A percentile compares a stretch with the other conserved stretches of the same genome.
phyloP scores from a whole-genome alignment of 2,113 vertebrate species.

The Dascyllus trimaculatus region DNA sequence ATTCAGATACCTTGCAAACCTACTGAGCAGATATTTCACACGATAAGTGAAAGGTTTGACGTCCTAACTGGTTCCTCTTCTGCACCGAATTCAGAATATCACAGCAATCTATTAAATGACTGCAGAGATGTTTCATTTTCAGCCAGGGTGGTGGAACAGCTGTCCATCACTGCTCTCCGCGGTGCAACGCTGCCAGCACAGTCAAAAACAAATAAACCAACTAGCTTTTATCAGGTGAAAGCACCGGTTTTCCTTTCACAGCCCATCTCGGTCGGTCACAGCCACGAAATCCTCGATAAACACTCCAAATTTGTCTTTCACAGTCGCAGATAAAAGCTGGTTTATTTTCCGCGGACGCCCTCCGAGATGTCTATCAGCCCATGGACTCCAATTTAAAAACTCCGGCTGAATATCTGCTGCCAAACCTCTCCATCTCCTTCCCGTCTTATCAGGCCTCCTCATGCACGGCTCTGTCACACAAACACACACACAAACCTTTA shows the following conservation, averaged over 20 bases:
- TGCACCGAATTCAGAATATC: neutral
- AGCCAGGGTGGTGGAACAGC: neutral
- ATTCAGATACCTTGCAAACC: neutral
- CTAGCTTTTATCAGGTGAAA: neutral
- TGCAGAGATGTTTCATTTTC: neutral
- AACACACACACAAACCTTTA: slow-evolving; percentile 23
- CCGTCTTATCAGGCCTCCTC: slow-evolving; percentile 40
- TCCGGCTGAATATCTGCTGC: slow-evolving; percentile 33
- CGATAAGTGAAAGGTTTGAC: neutral
- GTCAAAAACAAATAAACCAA: neutral
- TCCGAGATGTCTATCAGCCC: slow-evolving; percentile 33
- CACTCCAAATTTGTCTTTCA: slow-evolving; percentile 2
- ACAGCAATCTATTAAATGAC: neutral
- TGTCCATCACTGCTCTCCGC: neutral
- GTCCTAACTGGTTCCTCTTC: fast-evolving
- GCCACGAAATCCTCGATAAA: slow-evolving; percentile 8
- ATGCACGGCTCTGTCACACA: slow-evolving; percentile 43
- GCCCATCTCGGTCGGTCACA: neutral
- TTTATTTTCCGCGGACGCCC: slow-evolving; percentile 32
- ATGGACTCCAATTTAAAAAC: slow-evolving; percentile 38
- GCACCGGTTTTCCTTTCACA: neutral
- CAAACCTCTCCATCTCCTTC: slow-evolving; percentile 37
- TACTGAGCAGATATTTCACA: neutral
- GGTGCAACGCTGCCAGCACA: neutral
- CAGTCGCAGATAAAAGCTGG: slow-evolving; percentile 32